phyloP scores from a whole-genome alignment of 2,888 invertebrate species.

The Thalpophila matura region DNA sequence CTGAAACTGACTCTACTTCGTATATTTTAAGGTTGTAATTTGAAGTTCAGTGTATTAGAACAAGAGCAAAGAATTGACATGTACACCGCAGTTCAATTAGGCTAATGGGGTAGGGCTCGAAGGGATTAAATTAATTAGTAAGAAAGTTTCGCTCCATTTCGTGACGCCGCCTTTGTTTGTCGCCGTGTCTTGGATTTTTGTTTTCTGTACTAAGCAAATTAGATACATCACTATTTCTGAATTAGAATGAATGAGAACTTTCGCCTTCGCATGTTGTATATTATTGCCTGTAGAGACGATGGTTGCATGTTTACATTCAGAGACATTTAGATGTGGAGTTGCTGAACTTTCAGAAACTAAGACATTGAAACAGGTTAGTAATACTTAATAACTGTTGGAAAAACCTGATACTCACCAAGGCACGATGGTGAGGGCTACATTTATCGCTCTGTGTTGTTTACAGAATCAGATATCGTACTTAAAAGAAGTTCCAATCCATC shows the following conservation, averaged over 20 bases:
- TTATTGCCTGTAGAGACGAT: background rate
- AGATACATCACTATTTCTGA: constrained; percentile 33
- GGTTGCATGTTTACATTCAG: background rate
- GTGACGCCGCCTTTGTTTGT: constrained; percentile 86
- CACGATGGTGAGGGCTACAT: too few species aligned
- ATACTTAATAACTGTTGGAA: too few species aligned
- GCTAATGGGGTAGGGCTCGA: constrained; percentile 89
- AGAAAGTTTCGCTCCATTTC: constrained; percentile 88
- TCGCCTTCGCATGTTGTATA: background rate
- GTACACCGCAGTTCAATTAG: constrained; percentile 91
- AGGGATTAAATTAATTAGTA: constrained; percentile 91
- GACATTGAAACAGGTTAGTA: too few species aligned
- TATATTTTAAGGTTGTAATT: constrained; percentile 61
- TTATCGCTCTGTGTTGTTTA: too few species aligned
- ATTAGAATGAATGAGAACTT: background rate
- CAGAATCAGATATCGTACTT: too few species aligned
- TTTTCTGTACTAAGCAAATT: constrained; percentile 71
- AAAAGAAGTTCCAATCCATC: too few species aligned
- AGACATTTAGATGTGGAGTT: too few species aligned
- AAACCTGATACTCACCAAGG: too few species aligned
- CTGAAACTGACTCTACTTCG: constrained; percentile 53
- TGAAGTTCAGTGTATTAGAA: constrained; percentile 35
- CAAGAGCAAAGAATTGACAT: constrained; percentile 88
- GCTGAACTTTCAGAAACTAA: too few species aligned
- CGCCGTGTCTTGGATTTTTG: constrained; percentile 77